Base-by-base conservation (phyloP, 2,113 vertebrate species). In the Piaya cayana region DNA sequence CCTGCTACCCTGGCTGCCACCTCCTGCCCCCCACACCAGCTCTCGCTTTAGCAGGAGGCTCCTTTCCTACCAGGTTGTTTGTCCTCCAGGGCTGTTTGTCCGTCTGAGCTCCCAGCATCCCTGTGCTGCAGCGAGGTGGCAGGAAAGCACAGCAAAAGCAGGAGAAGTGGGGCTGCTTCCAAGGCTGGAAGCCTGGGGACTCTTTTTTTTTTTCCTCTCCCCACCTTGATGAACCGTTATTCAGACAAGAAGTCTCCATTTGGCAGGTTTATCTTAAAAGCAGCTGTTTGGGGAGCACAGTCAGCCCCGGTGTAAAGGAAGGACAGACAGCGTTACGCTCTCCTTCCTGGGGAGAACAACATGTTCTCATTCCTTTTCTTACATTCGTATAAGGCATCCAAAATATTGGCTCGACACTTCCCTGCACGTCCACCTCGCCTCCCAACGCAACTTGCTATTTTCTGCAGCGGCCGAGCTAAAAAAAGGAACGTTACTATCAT, bases 391-490 rank as follows among this genome's bases (percentile, higher is more conserved):
- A 7, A 68, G 14, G 34, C 84, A 53, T 17, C 58, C 67, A 2
- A 43, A 62, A 62, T 7, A 53, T 21, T 2, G 42, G 63, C 74
- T 37, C 53, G 87, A 76, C 42, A 30, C 53, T 93, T 30, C 82
- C 75, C 93, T 0, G 64, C 95, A 93, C 91, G 86, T 90, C 93
- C 88, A 60, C 59, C 91, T 95, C 90, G 34, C 77, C 84, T 78
- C 89, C 92, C 83, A 26, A 75, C 32, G 34, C 89, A 30, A 50
- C 8, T 63, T 45, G 85, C 82, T 90, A 8, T 76, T 93, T 85
- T 53, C 27, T 30, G 76, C 93, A 85, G 53, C 16, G 62, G 88
- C 34, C 76, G 71, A 78, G 80, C 92, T 92, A 95, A 94, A 96
- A 96, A 80, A 83, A 64, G 88, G 67, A 91, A 96, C 29, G 71